Percentiles rank a stretch among this genome's conserved stretches.
Evolutionary conservation across 2,113 vertebrate genomes (phyloP).

Genomic region (Odocoileus hemionus): DNA sequence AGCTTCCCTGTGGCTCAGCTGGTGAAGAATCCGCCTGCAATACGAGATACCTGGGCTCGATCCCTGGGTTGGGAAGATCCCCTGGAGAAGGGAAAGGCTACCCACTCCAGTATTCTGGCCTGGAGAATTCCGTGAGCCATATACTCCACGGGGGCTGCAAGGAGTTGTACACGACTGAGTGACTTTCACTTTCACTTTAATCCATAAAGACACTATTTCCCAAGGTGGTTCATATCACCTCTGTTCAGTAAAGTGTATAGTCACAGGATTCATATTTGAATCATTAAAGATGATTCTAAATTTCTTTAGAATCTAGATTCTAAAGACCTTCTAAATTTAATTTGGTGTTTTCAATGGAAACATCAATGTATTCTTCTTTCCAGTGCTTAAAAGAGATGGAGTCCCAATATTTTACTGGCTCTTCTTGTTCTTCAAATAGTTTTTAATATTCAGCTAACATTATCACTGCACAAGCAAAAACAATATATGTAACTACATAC

Average conservation of each 20-base stretch:
- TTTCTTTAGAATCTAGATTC: too few species aligned
- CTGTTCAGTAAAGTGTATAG: not conserved
- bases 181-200: not conserved
- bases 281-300: not conserved
- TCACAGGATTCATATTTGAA: not conserved
- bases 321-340: not conserved
- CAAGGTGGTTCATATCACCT: not conserved
- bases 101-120: not conserved
- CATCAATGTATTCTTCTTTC: not conserved
- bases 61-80: not conserved
- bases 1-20: not conserved
- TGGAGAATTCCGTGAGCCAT: not conserved
- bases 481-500: not conserved
- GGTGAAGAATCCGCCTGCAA: not conserved
- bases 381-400: not conserved
- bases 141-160: not conserved
- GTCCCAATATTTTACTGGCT: not conserved
- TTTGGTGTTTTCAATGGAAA: not conserved
- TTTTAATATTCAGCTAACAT: not conserved
- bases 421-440: not conserved
- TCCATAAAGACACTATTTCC: not conserved
- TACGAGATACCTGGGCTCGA: accelerated
- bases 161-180: not conserved
- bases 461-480: not conserved
- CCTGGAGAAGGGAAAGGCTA: not conserved